Conservation (phyloP, 1,140 invertebrate species). For the Teleogryllus occipitalis region DNA sequence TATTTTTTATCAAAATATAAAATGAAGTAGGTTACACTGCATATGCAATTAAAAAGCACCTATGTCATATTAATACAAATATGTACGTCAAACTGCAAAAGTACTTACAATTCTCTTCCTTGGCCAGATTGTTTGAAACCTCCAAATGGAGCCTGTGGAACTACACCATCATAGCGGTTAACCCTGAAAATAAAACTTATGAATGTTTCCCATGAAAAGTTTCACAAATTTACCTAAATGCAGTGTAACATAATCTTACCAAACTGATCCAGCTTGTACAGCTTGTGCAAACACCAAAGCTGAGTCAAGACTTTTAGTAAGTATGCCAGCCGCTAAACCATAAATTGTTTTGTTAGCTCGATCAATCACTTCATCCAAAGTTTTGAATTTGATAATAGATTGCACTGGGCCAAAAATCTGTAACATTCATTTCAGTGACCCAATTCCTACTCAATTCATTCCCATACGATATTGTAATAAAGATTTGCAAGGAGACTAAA, state of each 20-base stretch:
- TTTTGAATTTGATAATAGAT: slow-evolving; percentile 81
- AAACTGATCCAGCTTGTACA: slow-evolving; percentile 81
- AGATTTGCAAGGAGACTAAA: too few species aligned
- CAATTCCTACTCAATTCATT: too few species aligned
- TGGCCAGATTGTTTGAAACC: slow-evolving; percentile 80
- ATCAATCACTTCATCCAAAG: slow-evolving; percentile 80
- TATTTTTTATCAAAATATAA: too few species aligned
- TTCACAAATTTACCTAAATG: too few species aligned
- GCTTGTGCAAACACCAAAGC: slow-evolving; percentile 66
- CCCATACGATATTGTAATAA: too few species aligned
- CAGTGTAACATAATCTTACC: slow-evolving; percentile 44
- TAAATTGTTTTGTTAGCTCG: slow-evolving; percentile 81
- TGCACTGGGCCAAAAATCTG: slow-evolving; percentile 92
- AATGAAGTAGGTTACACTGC: too few species aligned
- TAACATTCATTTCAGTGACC: background rate
- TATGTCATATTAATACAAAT: too few species aligned
- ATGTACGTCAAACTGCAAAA: too few species aligned
- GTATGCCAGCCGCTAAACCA: slow-evolving; percentile 78
- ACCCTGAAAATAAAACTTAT: slow-evolving; percentile 47
- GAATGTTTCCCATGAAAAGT: background rate
- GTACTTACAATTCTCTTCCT: slow-evolving; percentile 67
- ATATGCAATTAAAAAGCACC: too few species aligned
- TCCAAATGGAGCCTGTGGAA: slow-evolving; percentile 73
- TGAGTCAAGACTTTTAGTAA: slow-evolving; percentile 79
- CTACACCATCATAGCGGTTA: slow-evolving; percentile 71